Base-by-base conservation (phyloP, 2,888 invertebrate genomes). In the Sinohyriopsis cumingii region DNA sequence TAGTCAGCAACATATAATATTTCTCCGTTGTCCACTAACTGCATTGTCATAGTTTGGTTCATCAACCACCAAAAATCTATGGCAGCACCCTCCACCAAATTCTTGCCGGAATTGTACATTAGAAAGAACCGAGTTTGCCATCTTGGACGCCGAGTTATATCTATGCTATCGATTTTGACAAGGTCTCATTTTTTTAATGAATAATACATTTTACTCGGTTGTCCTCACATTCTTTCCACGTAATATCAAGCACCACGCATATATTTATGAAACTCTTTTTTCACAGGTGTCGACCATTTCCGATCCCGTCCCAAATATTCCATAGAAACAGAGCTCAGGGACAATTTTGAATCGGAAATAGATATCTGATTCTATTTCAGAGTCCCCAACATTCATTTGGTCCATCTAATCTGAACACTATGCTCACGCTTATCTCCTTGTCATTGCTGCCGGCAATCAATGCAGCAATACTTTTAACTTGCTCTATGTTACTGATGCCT, bases 281-380 rank as follows among this genome's bases (percentile, higher is more conserved):
- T 64, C 25, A 67, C 55, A 15, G 72, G 60, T 0, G 25, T 12
- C 1, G 75, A 71, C 69, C 77, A 69, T 5, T 45, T 54, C 25
- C 69, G 56, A 19, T 71, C 57, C 62, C 79, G 72, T 22, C 72
- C 71, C 18, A 67, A 55, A 65, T 77, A 79, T 19, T 69, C 68
- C 59, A 80, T 68, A 15, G 60, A 64, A 15, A 82, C 63, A 22
- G 3, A 63, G 53, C 22, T 61, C 67, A 15, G 22, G 24, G 2
- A 59, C 60, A 20, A 59, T 59, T 6, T 68, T 59, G 3, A 28
- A 28, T 28, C 28, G 28, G 28, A 28, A 28, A 5, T 56, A 64
- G 22, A 82, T 63, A 20, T 55, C 28, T 1, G 80, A 78, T 18
- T 82, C 84, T 20, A 82, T 80, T 45, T 80, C 79, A 9, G 82